Evolutionary conservation across 2,113 vertebrate species (phyloP).

Genomic region (rabbit (Oryctolagus cuniculus)): mOryCun1.1 NC_091438.1:3217001-3217500

Average conservation of each 20-base stretch:
- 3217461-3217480: no score
- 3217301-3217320: background rate
- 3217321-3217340: background rate
- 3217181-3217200: slow-evolving; percentile 18
- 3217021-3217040: background rate
- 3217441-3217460: no score
- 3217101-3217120: slow-evolving; percentile 44
- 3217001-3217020: slow-evolving; percentile 22
- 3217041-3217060: slow-evolving; percentile 56
- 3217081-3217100: slow-evolving; percentile 58
- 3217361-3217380: slow-evolving; percentile 32
- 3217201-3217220: background rate
- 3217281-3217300: background rate
- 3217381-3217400: background rate
- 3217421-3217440: no score
- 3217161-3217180: background rate
- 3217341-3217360: slow-evolving; percentile 1
- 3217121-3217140: slow-evolving; percentile 40
- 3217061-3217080: slow-evolving; percentile 35
- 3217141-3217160: background rate
- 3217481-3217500: no score
- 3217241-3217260: background rate
- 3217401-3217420: background rate
- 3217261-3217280: background rate
- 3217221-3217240: background rate